A percentile compares a stretch with the other conserved stretches of the same genome.
Evolutionary conservation across 35 echinoderm and acorn worm genomes (phyloP).

Genomic region (Antedon bifida): DNA sequence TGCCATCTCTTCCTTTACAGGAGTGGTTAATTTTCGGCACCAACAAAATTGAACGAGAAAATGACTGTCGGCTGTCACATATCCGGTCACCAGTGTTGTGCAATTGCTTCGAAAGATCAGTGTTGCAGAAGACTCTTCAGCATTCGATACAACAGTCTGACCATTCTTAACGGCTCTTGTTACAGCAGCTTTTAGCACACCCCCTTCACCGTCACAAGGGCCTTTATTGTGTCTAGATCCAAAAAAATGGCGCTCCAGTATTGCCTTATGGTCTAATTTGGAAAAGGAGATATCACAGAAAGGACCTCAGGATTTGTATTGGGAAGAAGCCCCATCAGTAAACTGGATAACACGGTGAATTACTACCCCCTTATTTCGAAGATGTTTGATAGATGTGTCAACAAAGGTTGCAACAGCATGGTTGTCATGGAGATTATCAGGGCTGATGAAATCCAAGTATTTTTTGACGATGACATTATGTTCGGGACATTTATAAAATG

Average conservation of each 20-base stretch:
- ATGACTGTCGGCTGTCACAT: background rate
- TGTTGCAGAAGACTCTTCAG: too few relatives aligned
- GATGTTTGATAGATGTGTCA: too few relatives aligned
- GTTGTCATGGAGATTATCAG: slow-evolving; percentile 22
- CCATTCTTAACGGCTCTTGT: background rate
- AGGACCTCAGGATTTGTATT: slow-evolving; percentile 11
- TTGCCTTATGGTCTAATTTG: background rate
- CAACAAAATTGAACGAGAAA: slow-evolving; percentile 6
- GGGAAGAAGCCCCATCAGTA: slow-evolving; percentile 9
- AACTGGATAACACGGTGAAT: too few relatives aligned
- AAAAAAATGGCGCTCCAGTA: slow-evolving; percentile 35
- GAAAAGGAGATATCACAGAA: slow-evolving; percentile 16
- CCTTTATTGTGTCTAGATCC: slow-evolving; percentile 42
- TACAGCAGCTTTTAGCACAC: slow-evolving; percentile 27
- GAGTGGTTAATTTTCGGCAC: slow-evolving; percentile 17
- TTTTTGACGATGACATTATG: slow-evolving; percentile 3
- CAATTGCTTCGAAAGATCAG: too few relatives aligned
- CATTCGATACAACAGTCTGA: too few relatives aligned
- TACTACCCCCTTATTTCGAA: too few relatives aligned
- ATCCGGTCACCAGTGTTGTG: too few relatives aligned
- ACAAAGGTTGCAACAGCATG: slow-evolving; percentile 18
- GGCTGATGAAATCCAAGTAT: slow-evolving; percentile 4
- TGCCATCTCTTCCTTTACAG: slow-evolving; percentile 12
- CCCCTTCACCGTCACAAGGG: slow-evolving; percentile 36
- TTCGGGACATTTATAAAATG: slow-evolving; percentile 4